Evolutionary conservation across 2,113 vertebrate species (phyloP), one percentile per base, ranked within the genome.

Genomic region (Xenopus borealis): DNA sequence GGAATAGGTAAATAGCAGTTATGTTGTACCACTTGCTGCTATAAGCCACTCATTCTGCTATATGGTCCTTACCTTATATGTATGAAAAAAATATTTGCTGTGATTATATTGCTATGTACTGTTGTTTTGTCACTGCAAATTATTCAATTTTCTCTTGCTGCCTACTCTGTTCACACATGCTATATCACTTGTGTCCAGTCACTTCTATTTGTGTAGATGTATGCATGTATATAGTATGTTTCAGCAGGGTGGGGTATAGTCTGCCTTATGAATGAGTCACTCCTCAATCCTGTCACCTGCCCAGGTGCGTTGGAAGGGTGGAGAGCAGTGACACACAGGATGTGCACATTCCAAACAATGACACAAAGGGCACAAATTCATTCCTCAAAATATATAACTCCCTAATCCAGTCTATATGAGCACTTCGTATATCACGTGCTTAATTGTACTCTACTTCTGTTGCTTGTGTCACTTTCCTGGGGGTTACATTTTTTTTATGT

Each of bases 261-360:
- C 17, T 16, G 53, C 12, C 17, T n/a, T 63, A 33, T 57, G 9
- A 40, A 18, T 20, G 58, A 55, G 46, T 75, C 73, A 75, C 19
- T 12, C 6, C 16, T 66, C 17, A 47, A 23, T 55, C 45, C 73
- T 63, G 66, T 75, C 66, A 75, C 73, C 73, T 75, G 73, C 12
- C 73, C 73, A 62, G 73, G 73, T 69, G 73, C 52, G 65, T 57
- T 13, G 27, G 55, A 69, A 46, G 73, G 58, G 65, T 62, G 66
- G 73, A 46, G 7, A 3, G n/a, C n/a, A 17, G 14, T 75, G 73
- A 75, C 66, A 75, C 66, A 69, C 73, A 75, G 73, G 73, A 75
- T 62, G 45, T 69, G 27, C 45, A 75, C 58, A 75, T 75, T 68
- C 73, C 73, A 57, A 40, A 7, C n/a, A 62, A 19, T 75, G 73